Base-by-base conservation (phyloP, 2,888 invertebrate species). In the Oasisia sp. region DNA sequence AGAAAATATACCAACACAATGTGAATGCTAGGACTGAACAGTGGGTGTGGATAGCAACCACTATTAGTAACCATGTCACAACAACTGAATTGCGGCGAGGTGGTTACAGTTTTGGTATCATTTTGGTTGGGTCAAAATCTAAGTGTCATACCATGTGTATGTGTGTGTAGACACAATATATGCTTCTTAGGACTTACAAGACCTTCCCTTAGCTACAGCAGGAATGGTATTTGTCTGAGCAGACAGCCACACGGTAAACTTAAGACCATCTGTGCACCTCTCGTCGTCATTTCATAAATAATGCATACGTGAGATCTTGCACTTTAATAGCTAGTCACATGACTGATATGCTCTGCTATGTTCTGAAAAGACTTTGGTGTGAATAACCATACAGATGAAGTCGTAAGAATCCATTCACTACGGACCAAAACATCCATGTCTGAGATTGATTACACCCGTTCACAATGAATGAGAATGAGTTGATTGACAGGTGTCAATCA, bases 401-500 rank as follows among this genome's bases (percentile, higher is more conserved):
- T 74, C 19, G 27, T 74, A 27, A 74, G 27, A 74, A 74, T 74
- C 74, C 74, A 74, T 74, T 74, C 74, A 27, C 7, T n/a, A 74
- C 27, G 19, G 27, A 74, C 19, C 7, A 74, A 74, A 74, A 74
- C 74, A n/a, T n/a, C 74, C 74, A 74, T n/a, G 74, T 74, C 27
- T 74, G 74, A 74, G 74, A 74, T 74, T 74, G 74, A 74, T 27
- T 74, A 74, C 74, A 74, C 27, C 19, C 74, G 7, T 74, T 74
- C 74, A 74, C n/a, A 27, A 19, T 5, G 74, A 74, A 74, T 19
- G 19, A 27, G 74, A n/a, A 27, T 7, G 7, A 74, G 74, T 74
- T 74, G 74, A 74, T 74, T 74, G n/a, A 74, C 74, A 74, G n/a
- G 19, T 74, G 74, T 74, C 74, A 74, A 74, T 74, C 74, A 74